These are phyloP conservation scores for Cardiocondyla obscurior DNA, from an alignment of 1,140 invertebrate species.

Conservation along the genomic window DNA sequence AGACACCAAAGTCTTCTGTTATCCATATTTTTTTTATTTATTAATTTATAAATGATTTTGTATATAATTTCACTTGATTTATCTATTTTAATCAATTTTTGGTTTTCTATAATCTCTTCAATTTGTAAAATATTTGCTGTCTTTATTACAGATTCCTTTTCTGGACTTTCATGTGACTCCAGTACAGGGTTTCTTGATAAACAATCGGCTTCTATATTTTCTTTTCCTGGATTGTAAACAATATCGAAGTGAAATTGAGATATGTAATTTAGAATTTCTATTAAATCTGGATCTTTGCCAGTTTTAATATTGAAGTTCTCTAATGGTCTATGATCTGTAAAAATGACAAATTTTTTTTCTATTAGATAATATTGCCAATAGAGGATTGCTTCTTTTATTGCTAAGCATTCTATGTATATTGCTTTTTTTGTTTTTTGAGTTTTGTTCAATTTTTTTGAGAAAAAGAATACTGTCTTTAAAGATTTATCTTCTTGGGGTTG, in stretches of 20 bases:
- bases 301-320: slow-evolving; percentile 44
- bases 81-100: background rate
- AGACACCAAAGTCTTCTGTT: slow-evolving; percentile 35
- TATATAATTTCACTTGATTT: background rate
- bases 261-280: slow-evolving; percentile 22
- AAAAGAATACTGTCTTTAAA: slow-evolving; percentile 31
- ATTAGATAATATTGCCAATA: slow-evolving; percentile 57
- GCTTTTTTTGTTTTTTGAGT: slow-evolving; percentile 42
- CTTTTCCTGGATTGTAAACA: slow-evolving; percentile 32
- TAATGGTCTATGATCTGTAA: slow-evolving; percentile 42
- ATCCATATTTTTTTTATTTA: slow-evolving; percentile 51
- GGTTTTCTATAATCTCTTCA: slow-evolving; percentile 21
- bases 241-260: slow-evolving; percentile 43
- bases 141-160: background rate
- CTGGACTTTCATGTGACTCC: background rate
- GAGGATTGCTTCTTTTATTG: slow-evolving; percentile 50
- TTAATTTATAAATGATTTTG: slow-evolving; percentile 22
- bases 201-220: slow-evolving; percentile 30
- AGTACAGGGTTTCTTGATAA: slow-evolving; percentile 31
- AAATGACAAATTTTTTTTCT: slow-evolving; percentile 29
- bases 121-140: background rate
- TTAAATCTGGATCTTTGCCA: background rate
- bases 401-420: slow-evolving; percentile 40
- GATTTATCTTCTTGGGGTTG: background rate
- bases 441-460: slow-evolving; percentile 18